These are phyloP conservation scores for Heliconius hewitsoni DNA, from an alignment of 1,140 invertebrate genomes.

Conservation along the genomic window DNA sequence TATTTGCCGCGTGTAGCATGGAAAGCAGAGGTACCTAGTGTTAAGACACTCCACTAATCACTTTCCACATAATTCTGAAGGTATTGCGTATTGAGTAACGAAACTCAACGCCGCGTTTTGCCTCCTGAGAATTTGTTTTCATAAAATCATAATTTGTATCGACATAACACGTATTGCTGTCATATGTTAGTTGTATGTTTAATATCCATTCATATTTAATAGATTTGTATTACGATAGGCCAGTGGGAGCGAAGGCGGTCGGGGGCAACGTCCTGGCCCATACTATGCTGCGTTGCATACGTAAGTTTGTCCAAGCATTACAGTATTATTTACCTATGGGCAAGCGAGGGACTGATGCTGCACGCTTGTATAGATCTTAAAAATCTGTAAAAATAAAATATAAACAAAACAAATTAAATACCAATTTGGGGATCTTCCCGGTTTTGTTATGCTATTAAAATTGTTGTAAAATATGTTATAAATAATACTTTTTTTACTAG, in stretches of 20 bases:
- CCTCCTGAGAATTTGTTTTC: too few species aligned
- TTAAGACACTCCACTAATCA: too few species aligned
- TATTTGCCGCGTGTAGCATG: too few species aligned
- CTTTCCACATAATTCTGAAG: too few species aligned
- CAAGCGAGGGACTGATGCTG: neutral
- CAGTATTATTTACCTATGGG: constrained; percentile 16
- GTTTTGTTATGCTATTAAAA: neutral
- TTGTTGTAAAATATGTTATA: neutral
- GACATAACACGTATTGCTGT: too few species aligned
- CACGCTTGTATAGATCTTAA: neutral
- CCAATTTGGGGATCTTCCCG: neutral
- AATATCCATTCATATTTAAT: constrained; percentile 8
- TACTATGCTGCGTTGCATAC: constrained; percentile 47
- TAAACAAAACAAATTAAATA: neutral
- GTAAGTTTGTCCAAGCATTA: constrained; percentile 38
- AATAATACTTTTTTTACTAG: too few species aligned
- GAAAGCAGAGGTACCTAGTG: too few species aligned
- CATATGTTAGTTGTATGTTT: neutral
- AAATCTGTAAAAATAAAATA: neutral
- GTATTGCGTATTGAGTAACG: too few species aligned
- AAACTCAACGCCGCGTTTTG: too few species aligned
- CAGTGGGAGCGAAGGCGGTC: constrained; percentile 35
- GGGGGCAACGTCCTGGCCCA: constrained; percentile 53
- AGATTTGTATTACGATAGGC: constrained; percentile 29
- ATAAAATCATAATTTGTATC: too few species aligned